Evolutionary conservation across 2,888 invertebrate species (phyloP).

Genomic region (Ophonus ardosiacus): DNA sequence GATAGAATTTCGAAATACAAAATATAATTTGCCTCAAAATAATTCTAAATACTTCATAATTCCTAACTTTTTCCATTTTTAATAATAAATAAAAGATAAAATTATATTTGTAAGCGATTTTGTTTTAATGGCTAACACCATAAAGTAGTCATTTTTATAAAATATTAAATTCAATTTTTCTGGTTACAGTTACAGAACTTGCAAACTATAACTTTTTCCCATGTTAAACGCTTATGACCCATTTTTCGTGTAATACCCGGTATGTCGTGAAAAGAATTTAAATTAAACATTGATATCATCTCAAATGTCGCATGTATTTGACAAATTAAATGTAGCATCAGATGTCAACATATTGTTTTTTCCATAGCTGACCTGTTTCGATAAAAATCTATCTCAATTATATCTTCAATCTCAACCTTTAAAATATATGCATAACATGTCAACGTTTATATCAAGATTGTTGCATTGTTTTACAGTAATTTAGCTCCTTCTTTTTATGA

Average conservation of each 20-base stretch:
- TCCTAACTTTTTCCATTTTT: too few relatives aligned
- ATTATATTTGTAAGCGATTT: too few relatives aligned
- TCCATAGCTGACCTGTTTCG: constrained; percentile 34
- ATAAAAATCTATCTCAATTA: constrained; percentile 29
- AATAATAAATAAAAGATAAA: too few relatives aligned
- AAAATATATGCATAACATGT: constrained; percentile 11
- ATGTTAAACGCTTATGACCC: too few relatives aligned
- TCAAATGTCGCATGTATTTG: neutral
- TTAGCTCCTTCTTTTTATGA: neutral
- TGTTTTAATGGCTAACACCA: too few relatives aligned
- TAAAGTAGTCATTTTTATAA: too few relatives aligned
- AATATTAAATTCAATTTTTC: too few relatives aligned
- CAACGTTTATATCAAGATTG: constrained; percentile 16
- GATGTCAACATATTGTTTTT: constrained; percentile 19
- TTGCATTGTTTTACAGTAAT: constrained; percentile 23
- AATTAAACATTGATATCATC: neutral
- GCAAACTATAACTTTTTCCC: too few relatives aligned
- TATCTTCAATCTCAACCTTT: constrained; percentile 21
- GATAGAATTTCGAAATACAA: too few relatives aligned
- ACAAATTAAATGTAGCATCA: neutral
- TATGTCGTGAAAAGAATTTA: neutral
- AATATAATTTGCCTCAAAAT: too few relatives aligned
- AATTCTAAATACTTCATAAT: too few relatives aligned
- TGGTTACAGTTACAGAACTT: too few relatives aligned
- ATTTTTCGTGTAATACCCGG: neutral